Base-by-base conservation (phyloP, 2,113 vertebrate species). In the Vidua chalybeata region DNA sequence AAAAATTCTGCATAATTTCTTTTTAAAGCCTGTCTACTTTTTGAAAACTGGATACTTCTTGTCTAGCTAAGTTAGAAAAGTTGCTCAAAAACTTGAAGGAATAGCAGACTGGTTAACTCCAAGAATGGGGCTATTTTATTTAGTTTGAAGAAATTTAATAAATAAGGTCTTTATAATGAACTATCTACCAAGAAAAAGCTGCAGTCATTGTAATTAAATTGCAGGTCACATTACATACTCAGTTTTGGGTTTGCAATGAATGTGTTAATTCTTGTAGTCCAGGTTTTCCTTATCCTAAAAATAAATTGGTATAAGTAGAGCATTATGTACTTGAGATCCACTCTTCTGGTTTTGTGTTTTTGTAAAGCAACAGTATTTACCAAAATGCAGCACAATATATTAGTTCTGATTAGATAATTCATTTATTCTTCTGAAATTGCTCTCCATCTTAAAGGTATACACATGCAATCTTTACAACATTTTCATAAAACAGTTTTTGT, bases 1-100 rank as follows among this genome's bases (percentile, higher is more conserved):
- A 35, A 77, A 68, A 89, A 7, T 0, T 56, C 49, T 43, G 7
- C 13, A 28, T 5, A 0, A 21, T 69, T 64, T 51, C 1, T 43
- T 35, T 78, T 51, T 80, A 13, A 75, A 54, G 4, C 43, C 16
- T 27, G 9, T 4, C 7, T 54, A 6, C 13, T 72, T 80, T 85
- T 43, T 18, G 30, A 85, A 67, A 2, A 37, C 4, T 21, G 4
- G 7, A 10, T 31, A 9, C 3, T 69, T 69, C 7, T 54, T 75
- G 4, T 54, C 67, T 61, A 64, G 13, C 18, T 61, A 84, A 81
- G 3, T 39, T 54, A 66, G 24, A 74, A 66, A 82, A 45, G 6
- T 49, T 71, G 35, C 13, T 58, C 19, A 79, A 82, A 56, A 71
- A 11, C 4, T 26, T 58, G 19, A n/a, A 54, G 20, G 15, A 66